Percentiles rank a stretch among this genome's conserved stretches.
phyloP scores from a whole-genome alignment of 1,140 invertebrate genomes.

The Hermetia illucens region DNA sequence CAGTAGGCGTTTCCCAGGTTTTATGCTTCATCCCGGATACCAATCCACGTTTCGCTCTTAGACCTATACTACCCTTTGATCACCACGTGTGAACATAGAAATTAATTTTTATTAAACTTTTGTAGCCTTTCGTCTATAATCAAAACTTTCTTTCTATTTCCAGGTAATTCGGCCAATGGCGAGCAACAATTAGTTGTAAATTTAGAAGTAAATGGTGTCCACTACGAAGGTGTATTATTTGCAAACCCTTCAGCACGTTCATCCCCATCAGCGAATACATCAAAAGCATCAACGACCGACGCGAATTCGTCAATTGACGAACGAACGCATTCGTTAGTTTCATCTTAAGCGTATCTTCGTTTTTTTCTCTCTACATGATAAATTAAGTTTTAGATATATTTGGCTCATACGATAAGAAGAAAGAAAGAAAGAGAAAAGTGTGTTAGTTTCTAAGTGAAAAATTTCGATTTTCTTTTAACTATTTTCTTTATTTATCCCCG shows the following conservation, averaged over 20 bases:
- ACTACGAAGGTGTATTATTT: conserved; percentile 78
- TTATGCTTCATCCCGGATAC: too few species aligned
- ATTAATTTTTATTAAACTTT: conserved; percentile 3
- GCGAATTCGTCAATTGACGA: conserved; percentile 1
- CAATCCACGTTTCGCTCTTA: too few species aligned
- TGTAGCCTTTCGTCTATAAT: neutral
- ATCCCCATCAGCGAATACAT: conserved; percentile 36
- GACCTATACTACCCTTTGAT: too few species aligned
- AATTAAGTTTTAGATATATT: too few species aligned
- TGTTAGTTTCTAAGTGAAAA: too few species aligned
- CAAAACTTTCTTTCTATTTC: conserved; percentile 13
- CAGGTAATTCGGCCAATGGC: conserved; percentile 53
- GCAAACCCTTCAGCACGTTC: conserved; percentile 42
- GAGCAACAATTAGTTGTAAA: conserved; percentile 85
- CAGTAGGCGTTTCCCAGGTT: too few species aligned
- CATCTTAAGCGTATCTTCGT: too few species aligned
- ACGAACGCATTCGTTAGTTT: conserved; percentile 7
- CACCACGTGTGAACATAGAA: neutral
- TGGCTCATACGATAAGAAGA: too few species aligned
- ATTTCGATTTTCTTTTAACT: too few species aligned
- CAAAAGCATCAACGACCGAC: conserved; percentile 6
- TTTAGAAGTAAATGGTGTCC: conserved; percentile 90
- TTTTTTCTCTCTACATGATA: too few species aligned
- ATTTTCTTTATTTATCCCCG: too few species aligned
- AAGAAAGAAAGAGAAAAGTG: too few species aligned